Base-by-base conservation (phyloP, 2,797 vertebrate genomes). In the Eospalax fontanierii region DNA sequence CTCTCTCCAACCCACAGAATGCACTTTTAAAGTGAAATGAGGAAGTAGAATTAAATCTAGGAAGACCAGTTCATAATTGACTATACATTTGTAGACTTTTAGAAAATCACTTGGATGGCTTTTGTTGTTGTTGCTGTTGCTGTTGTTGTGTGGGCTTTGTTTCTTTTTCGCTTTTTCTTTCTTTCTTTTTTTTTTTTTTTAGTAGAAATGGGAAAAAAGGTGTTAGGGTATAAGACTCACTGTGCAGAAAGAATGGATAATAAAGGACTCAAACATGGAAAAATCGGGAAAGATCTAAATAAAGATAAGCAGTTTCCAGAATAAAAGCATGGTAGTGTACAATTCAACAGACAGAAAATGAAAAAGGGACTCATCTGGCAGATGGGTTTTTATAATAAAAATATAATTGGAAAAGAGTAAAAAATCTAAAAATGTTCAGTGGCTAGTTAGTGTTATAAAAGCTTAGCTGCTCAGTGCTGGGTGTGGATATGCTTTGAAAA, bases 381-480 rank as follows among this genome's bases (percentile, higher is more conserved):
- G 46, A 26, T 90, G 26, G 40, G 73, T 93, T 95, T 57, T 93
- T 75, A 8, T 92, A 92, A 74, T 84, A 70, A 92, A 59, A 90
- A 63, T 68, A 18, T 10, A 81, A 65, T 79, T 92, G 57, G 40
- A 79, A 78, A 18, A 73, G 1, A 21, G 3, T 78, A 21, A 92
- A 75, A 87, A 94, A 89, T 73, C 61, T 84, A 46, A 90, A 94
- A 84, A 38, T 83, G 10, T 28, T 90, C 28, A n/a, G 6, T 65
- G 28, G 4, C 9, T 6, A 63, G 19, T 90, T 85, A 24, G 38
- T 90, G 43, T 83, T 82, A 40, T 89, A 40, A 87, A 95, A 92
- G 35, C 54, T 84, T 78, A 87, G 35, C 4, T 92, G 7, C 30
- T 87, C 65, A 73, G 24, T 33, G 21, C 40, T 76, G 22, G 38